phyloP scores from a whole-genome alignment of 2,797 vertebrate genomes.

The Gymnoscopelus braueri region DNA sequence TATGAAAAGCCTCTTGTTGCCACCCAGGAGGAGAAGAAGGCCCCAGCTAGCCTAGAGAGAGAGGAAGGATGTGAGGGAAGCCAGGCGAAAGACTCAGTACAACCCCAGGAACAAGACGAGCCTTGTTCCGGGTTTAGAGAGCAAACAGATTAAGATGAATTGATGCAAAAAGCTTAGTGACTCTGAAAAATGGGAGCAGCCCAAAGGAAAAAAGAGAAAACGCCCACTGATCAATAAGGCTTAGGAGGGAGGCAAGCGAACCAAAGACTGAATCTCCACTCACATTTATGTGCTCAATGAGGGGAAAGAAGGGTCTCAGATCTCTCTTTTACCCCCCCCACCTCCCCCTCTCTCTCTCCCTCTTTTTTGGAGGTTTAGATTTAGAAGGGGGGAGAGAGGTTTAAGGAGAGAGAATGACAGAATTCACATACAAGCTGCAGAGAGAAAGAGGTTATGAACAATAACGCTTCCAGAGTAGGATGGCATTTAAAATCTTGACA shows the following conservation, averaged over 20 bases:
- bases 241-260: conserved; percentile 73
- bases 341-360: too few species aligned
- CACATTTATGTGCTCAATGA: conserved; percentile 70
- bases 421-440: conserved; percentile 43
- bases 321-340: conserved; percentile 51
- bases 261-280: conserved; percentile 74
- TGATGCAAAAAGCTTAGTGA: conserved; percentile 82
- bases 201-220: conserved; percentile 54
- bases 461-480: conserved; percentile 21
- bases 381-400: conserved; percentile 46
- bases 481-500: conserved; percentile 11
- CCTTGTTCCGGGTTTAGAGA: conserved; percentile 86
- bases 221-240: conserved; percentile 83
- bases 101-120: conserved; percentile 82
- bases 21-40: conserved; percentile 78
- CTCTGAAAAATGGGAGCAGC: conserved; percentile 77
- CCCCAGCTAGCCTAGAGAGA: conserved; percentile 33
- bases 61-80: conserved; percentile 80
- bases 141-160: conserved; percentile 85
- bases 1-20: conserved; percentile 84
- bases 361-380: conserved; percentile 62
- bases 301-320: conserved; percentile 65
- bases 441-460: conserved; percentile 37
- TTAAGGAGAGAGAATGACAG: conserved; percentile 48
- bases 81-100: conserved; percentile 79